Base-by-base conservation (phyloP, 2,797 vertebrate species). In the Podarcis siculus region DNA sequence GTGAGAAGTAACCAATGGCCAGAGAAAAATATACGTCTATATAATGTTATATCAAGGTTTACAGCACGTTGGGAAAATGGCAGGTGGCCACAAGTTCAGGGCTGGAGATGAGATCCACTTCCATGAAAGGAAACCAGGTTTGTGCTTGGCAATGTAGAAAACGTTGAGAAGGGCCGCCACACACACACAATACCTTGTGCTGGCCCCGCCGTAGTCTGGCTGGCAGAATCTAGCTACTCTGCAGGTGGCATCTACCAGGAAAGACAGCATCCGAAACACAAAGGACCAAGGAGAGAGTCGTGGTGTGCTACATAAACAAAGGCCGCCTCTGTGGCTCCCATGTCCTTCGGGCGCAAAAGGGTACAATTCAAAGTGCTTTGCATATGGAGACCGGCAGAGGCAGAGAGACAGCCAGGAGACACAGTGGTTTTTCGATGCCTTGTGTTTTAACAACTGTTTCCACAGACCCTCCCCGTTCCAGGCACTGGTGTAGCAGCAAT, bases 121-220 rank as follows among this genome's bases (percentile, higher is more conserved):
- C 8, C 0, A 0, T 6, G 64, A 64, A 89, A 69, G 79, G 0
- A 0, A 58, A 64, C 82, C 71, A 89, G 85, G 21, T 12, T 87
- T 80, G 75, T 80, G 73, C 55, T 0, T 39, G 75, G 81, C 79
- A 83, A 73, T 35, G 39, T 75, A 0, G 1, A 73, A 73, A 77
- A 10, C 13, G 37, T 0, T 0, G 0, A 0, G 81, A 77, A 0
- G 27, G 66, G 25, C 0, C 55, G 7, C 0, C 49, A 4, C 49
- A 15, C 39, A 12, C 39, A 0, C 35, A 35, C 67, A 86, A 73
- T 4, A 72, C 66, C 8, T 66, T 66, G 13, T 39, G 81, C 25
- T n/a, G 0, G 0, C 27, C 66, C 64, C 61, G 25, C 13, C 10
- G 17, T 55, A 1, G 42, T 42, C 80, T 0, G 0, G 64, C 73